Percentiles rank a stretch among this genome's conserved stretches.
phyloP scores from a whole-genome alignment of 2,797 vertebrate species.

The Diglossa cyanea region DNA sequence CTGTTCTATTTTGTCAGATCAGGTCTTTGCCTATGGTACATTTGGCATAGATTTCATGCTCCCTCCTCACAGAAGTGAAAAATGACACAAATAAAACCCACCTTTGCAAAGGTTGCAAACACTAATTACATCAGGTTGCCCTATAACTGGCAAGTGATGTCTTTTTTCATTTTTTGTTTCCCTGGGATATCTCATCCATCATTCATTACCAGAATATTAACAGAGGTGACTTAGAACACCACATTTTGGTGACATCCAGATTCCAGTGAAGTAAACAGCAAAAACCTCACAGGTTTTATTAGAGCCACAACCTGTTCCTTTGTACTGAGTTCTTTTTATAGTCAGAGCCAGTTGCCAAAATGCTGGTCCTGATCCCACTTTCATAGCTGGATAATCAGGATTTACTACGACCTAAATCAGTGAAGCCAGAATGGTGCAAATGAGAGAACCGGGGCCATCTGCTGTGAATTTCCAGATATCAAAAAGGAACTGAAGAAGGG shows the following conservation, averaged over 20 bases:
- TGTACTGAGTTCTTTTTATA: neutral
- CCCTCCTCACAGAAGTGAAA: neutral
- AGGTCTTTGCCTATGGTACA: neutral
- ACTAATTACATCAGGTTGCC: neutral
- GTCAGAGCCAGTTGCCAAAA: neutral
- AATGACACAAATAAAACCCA: neutral
- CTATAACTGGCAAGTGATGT: neutral
- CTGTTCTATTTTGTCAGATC: conserved; percentile 38
- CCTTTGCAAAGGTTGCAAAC: conserved; percentile 14
- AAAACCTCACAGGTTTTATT: conserved; percentile 1
- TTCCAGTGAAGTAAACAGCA: neutral
- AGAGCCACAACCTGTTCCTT: neutral
- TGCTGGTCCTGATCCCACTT: neutral
- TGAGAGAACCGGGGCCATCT: conserved; percentile 27
- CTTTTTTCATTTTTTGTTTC: neutral
- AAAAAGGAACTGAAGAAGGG: neutral
- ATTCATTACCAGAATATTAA: neutral
- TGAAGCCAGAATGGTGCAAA: conserved; percentile 30
- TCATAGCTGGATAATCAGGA: conserved; percentile 26
- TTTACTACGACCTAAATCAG: conserved; percentile 19
- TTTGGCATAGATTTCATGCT: neutral
- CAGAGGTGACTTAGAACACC: neutral
- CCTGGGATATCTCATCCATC: neutral
- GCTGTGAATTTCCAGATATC: conserved; percentile 2
- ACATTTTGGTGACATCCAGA: neutral